Percentiles rank a stretch among this genome's conserved stretches.
phyloP scores from a whole-genome alignment of 2,888 invertebrate species.

The Iselma pallidipennis region DNA sequence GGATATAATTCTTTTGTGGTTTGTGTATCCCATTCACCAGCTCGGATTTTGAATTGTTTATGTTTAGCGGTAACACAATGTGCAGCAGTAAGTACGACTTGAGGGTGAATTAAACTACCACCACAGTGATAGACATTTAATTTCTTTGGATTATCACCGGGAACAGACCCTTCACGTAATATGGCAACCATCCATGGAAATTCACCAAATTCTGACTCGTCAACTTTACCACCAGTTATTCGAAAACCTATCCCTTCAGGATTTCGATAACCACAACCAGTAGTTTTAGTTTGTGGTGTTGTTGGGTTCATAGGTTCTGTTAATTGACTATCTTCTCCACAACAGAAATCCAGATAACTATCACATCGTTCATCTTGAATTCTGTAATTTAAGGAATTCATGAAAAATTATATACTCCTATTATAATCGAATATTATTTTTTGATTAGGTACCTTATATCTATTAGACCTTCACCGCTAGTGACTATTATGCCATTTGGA shows the following conservation, averaged over 20 bases:
- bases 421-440: neutral
- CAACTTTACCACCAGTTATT: conserved; percentile 62
- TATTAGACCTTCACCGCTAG: too few species aligned
- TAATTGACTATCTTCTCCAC: conserved; percentile 49
- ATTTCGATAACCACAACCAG: conserved; percentile 62
- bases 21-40: conserved; percentile 81
- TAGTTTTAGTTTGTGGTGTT: too few species aligned
- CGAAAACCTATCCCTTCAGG: conserved; percentile 61
- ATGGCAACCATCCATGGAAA: conserved; percentile 86
- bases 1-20: conserved; percentile 65
- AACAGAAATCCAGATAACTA: conserved; percentile 63
- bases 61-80: conserved; percentile 44
- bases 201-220: conserved; percentile 77
- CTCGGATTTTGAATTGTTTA: conserved; percentile 56
- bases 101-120: conserved; percentile 47
- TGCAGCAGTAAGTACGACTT: conserved; percentile 49
- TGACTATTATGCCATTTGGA: too few species aligned
- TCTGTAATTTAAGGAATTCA: conserved; percentile 27
- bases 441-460: too few species aligned
- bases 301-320: conserved; percentile 35
- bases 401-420: too few species aligned
- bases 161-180: conserved; percentile 52
- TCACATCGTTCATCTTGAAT: conserved; percentile 53
- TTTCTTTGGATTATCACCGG: neutral
- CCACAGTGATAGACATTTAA: conserved; percentile 40